Conservation (phyloP, 2,797 vertebrate genomes). For the Enteromius afrohamiltoni region DNA sequence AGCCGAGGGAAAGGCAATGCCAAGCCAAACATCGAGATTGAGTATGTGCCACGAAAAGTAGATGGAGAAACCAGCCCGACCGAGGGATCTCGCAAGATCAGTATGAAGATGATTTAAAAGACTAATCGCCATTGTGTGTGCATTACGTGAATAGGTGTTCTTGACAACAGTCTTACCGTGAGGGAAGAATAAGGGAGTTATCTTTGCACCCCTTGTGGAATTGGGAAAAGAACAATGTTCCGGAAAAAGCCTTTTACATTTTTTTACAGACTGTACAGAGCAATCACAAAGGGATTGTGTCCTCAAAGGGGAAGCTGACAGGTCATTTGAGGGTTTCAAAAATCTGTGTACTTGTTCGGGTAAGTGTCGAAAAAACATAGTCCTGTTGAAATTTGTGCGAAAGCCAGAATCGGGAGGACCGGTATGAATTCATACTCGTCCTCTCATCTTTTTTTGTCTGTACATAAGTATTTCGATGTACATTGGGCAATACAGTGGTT, state of each 20-base stretch:
- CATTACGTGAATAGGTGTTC: slow-evolving; percentile 31
- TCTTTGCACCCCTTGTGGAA: slow-evolving; percentile 31
- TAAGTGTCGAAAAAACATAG: slow-evolving; percentile 65
- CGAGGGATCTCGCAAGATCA: slow-evolving; percentile 92
- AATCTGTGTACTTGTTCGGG: slow-evolving; percentile 89
- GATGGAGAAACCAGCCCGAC: slow-evolving; percentile 88
- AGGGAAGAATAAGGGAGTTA: slow-evolving; percentile 36
- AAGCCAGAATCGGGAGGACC: slow-evolving; percentile 62
- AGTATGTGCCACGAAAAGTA: slow-evolving; percentile 94
- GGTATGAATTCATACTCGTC: slow-evolving; percentile 74
- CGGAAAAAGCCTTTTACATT: slow-evolving; percentile 67
- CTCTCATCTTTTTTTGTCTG: slow-evolving; percentile 73
- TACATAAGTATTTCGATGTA: slow-evolving; percentile 78
- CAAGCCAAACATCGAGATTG: slow-evolving; percentile 96
- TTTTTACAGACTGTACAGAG: slow-evolving; percentile 66
- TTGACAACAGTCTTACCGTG: slow-evolving; percentile 44
- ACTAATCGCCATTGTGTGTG: slow-evolving; percentile 28
- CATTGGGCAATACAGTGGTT: slow-evolving; percentile 73
- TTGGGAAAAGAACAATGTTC: slow-evolving; percentile 58
- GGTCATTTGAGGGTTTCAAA: slow-evolving; percentile 75
- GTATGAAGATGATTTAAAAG: slow-evolving; percentile 98
- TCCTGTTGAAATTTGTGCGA: slow-evolving; percentile 64
- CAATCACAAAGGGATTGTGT: slow-evolving; percentile 75
- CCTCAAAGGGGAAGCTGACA: slow-evolving; percentile 75
- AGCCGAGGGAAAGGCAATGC: slow-evolving; percentile 96